Base-by-base conservation (phyloP, 2,888 invertebrate genomes). In the Neocrepidodera transversa region DNA sequence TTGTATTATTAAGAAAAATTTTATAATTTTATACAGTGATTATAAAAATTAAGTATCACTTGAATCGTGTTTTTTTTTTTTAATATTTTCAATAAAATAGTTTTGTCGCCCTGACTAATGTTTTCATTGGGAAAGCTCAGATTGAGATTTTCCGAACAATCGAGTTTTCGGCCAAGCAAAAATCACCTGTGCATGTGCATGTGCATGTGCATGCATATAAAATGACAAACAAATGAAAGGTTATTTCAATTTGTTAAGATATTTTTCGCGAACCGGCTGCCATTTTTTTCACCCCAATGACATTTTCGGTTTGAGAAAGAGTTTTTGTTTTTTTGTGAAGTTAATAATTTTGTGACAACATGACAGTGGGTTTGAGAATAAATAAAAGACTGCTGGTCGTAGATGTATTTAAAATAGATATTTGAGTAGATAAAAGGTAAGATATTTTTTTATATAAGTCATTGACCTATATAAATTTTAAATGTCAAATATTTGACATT, bases 381-480 rank as follows among this genome's bases (percentile, higher is more conserved):
- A 68, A 70, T 56, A 66, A 65, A 56, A 69, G 67, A 50, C 60
- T 68, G 48, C 60, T 70, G 57, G 60, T 67, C 32, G 65, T 66
- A 10, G 69, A 69, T 30, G 67, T 67, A 47, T 68, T 67, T 57
- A 68, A 67, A 65, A 68, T 69, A 65, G 47, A 30, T 49, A 58
- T 45, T 35, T 48, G 20, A 59, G 38, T 17, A 8, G 6, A n/a
- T 2, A 32, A 51, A 35, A 57, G 57, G 50, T 26, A 18, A 42
- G 36, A 35, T 2, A 17, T 23, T 4, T 18, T 20, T 48, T 28
- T 35, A 35, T 35, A 16, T 36, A 30, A 10, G 16, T 4, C 47
- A 28, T 30, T 47, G 47, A 47, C 47, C 47, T 26, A 47, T 13
- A 30, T 47, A 16, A 13, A 35, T n/a, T n/a, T 6, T 23, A 23